phyloP scores from a whole-genome alignment of 2,797 vertebrate genomes.

The Sibirionetta formosa region DNA sequence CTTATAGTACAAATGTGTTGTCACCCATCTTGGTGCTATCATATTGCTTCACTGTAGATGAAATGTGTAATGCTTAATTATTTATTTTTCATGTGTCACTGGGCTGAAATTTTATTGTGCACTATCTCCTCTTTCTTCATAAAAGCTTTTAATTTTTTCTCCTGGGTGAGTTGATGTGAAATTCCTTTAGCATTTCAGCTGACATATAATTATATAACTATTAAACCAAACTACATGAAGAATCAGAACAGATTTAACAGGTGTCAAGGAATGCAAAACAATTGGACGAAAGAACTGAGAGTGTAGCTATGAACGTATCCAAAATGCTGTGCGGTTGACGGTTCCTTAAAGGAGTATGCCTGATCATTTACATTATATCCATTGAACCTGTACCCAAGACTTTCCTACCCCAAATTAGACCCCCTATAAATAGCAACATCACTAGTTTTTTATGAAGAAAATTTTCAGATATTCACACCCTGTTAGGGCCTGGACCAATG shows the following conservation, averaged over 20 bases:
- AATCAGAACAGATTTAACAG: not conserved
- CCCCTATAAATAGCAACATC: not conserved
- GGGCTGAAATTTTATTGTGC: not conserved
- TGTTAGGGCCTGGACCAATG: accelerated
- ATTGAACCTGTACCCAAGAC: not conserved
- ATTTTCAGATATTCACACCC: not conserved
- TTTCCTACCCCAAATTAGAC: not conserved
- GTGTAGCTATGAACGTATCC: not conserved
- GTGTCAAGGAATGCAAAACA: not conserved
- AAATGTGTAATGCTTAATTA: not conserved
- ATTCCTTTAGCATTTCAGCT: not conserved
- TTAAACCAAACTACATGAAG: not conserved
- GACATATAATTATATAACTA: not conserved
- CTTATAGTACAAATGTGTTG: not conserved
- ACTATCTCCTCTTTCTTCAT: not conserved
- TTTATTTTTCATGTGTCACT: not conserved
- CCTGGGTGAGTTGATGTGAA: not conserved
- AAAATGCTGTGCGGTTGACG: not conserved
- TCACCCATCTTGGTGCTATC: not conserved
- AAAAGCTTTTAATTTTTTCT: constrained; percentile 23
- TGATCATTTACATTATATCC: not conserved
- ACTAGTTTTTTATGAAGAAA: not conserved
- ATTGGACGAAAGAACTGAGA: not conserved
- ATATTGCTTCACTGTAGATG: not conserved
- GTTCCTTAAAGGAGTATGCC: not conserved